Percentiles rank a stretch among this genome's conserved stretches.
Evolutionary conservation across 1,140 invertebrate genomes (phyloP).

Genomic region (Himalopsyche phryganea): DNA sequence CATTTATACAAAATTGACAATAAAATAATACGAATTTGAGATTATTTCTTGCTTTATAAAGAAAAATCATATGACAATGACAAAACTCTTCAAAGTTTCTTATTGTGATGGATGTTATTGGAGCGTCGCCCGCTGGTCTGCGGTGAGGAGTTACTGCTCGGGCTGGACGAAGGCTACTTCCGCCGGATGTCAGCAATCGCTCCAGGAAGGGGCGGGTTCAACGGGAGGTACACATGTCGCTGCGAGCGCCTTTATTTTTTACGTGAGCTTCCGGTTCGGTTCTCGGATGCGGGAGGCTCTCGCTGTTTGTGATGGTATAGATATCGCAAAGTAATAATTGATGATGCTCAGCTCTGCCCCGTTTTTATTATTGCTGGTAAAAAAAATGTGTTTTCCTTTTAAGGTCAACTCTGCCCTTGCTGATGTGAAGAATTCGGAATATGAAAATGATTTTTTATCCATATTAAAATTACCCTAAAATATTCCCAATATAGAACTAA

Average conservation of each 20-base stretch:
- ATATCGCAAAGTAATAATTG: slow-evolving; percentile 2
- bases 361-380: background rate
- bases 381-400: too few species aligned
- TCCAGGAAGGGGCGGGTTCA: background rate
- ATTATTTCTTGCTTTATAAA: too few species aligned
- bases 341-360: background rate
- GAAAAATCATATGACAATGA: too few species aligned
- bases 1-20: too few species aligned
- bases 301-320: background rate
- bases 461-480: too few species aligned
- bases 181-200: background rate
- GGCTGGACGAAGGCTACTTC: background rate
- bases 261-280: background rate
- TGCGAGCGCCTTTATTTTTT: background rate
- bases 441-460: too few species aligned
- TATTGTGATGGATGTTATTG: too few species aligned
- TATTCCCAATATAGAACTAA: too few species aligned
- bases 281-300: background rate
- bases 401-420: too few species aligned
- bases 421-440: too few species aligned
- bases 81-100: background rate
- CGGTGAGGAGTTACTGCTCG: background rate
- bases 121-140: background rate
- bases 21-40: too few species aligned
- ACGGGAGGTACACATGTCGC: background rate